phyloP scores from a whole-genome alignment of 2,113 vertebrate species.

The Hoplias malabaricus region DNA sequence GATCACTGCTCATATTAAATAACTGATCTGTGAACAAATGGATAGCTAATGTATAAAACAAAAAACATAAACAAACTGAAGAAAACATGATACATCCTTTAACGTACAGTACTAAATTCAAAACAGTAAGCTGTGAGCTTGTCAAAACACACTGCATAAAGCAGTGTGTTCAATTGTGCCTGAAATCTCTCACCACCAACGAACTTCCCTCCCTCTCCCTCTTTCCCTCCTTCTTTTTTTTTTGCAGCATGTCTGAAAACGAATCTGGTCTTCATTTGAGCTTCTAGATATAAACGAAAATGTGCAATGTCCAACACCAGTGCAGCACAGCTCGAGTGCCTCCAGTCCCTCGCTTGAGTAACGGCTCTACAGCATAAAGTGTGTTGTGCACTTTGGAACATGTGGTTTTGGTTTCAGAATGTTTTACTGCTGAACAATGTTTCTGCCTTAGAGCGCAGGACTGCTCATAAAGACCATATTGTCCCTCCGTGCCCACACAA shows the following conservation, averaged over 20 bases:
- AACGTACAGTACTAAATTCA: slow-evolving; percentile 20
- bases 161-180: slow-evolving; percentile 43
- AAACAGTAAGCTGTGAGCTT: slow-evolving; percentile 42
- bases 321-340: slow-evolving; percentile 60
- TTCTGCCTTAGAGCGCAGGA: slow-evolving; percentile 74
- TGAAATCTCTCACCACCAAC: slow-evolving; percentile 42
- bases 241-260: slow-evolving; percentile 43
- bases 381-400: slow-evolving; percentile 70
- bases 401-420: slow-evolving; percentile 78
- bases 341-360: slow-evolving; percentile 59
- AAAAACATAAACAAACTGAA: slow-evolving; percentile 27
- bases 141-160: slow-evolving; percentile 46
- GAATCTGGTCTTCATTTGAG: slow-evolving; percentile 67
- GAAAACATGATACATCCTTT: neutral
- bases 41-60: neutral
- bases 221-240: slow-evolving; percentile 31
- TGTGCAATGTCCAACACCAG: slow-evolving; percentile 57
- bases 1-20: neutral
- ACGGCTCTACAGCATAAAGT: slow-evolving; percentile 61
- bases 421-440: slow-evolving; percentile 80
- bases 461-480: slow-evolving; percentile 80
- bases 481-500: slow-evolving; percentile 71
- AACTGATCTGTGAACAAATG: neutral
- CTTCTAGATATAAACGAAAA: slow-evolving; percentile 68
- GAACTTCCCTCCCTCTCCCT: slow-evolving; percentile 20